These are phyloP conservation scores for Dryas iulia DNA, from an alignment of 1,140 invertebrate species.

Conservation along the genomic window DNA sequence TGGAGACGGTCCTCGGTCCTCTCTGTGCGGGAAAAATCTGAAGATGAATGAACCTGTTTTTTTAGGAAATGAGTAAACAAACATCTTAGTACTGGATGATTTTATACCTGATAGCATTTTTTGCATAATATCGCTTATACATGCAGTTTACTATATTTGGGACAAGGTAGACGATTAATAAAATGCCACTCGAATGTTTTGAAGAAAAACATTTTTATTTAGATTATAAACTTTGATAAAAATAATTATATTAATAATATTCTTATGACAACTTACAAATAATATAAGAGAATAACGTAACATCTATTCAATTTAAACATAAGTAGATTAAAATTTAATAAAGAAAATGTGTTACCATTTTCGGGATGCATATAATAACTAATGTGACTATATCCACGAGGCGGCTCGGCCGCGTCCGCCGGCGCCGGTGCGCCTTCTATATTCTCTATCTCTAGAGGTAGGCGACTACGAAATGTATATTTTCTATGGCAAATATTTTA, in stretches of 20 bases:
- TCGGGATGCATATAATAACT: conserved; percentile 71
- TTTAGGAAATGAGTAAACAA: no score
- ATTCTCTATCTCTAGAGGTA: conserved; percentile 2
- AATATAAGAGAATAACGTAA: conserved; percentile 80
- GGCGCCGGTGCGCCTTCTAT: conserved; percentile 19
- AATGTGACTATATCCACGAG: conserved; percentile 68
- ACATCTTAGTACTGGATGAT: no score
- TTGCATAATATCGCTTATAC: background rate
- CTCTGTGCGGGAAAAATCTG: no score
- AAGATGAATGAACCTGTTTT: no score
- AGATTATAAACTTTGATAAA: conserved; percentile 81
- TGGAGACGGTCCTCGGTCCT: no score
- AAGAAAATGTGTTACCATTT: conserved; percentile 75
- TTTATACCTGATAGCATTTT: no score
- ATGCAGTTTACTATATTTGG: background rate
- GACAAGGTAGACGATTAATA: conserved; percentile 12
- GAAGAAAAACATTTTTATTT: conserved; percentile 80
- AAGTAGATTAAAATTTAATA: conserved; percentile 72
- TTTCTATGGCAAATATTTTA: background rate
- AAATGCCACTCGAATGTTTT: conserved; percentile 59
- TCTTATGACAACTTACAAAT: conserved; percentile 80
- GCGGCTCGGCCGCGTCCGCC: conserved; percentile 38
- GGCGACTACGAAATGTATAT: background rate
- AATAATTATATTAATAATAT: conserved; percentile 81
- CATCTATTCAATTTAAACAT: conserved; percentile 76